Percentiles rank a stretch among this genome's conserved stretches.
Conservation (phyloP, 2,888 invertebrate genomes). For the Andrena fulva region DNA sequence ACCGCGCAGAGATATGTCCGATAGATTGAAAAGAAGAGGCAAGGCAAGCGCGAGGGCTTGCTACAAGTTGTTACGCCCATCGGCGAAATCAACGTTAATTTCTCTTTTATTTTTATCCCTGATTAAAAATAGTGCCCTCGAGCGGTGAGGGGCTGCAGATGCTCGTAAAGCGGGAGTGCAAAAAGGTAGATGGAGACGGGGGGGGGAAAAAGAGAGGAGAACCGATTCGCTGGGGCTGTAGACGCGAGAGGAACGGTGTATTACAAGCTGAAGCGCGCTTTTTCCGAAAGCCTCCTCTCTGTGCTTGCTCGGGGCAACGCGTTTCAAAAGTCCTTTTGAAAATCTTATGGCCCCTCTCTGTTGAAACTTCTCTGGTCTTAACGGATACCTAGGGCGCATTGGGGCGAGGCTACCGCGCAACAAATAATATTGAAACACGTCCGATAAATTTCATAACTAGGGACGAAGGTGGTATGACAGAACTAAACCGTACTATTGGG, state of each 20-base stretch:
- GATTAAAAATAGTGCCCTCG: conserved; percentile 63
- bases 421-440: conserved; percentile 23
- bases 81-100: conserved; percentile 57
- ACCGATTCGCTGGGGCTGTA: conserved; percentile 46
- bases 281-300: conserved; percentile 41
- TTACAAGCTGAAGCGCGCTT: conserved; percentile 53
- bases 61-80: conserved; percentile 39
- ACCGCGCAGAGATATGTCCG: neutral
- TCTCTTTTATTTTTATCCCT: conserved; percentile 38
- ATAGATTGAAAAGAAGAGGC: conserved; percentile 11
- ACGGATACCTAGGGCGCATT: conserved; percentile 42
- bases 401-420: conserved; percentile 31
- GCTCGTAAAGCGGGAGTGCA: conserved; percentile 31
- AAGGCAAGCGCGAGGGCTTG: conserved; percentile 8
- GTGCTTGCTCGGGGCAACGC: conserved; percentile 12
- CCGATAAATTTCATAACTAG: too few species aligned
- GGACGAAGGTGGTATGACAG: too few species aligned
- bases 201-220: conserved; percentile 3
- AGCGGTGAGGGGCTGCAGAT: conserved; percentile 27
- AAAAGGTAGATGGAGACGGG: conserved; percentile 10
- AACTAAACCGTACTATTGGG: too few species aligned
- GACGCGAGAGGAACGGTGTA: conserved; percentile 45
- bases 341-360: conserved; percentile 34
- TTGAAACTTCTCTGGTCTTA: conserved; percentile 43
- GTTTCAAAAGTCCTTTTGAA: conserved; percentile 48